Evolutionary conservation across 2,888 invertebrate genomes (phyloP).

Genomic region (Apamea monoglypha): DNA sequence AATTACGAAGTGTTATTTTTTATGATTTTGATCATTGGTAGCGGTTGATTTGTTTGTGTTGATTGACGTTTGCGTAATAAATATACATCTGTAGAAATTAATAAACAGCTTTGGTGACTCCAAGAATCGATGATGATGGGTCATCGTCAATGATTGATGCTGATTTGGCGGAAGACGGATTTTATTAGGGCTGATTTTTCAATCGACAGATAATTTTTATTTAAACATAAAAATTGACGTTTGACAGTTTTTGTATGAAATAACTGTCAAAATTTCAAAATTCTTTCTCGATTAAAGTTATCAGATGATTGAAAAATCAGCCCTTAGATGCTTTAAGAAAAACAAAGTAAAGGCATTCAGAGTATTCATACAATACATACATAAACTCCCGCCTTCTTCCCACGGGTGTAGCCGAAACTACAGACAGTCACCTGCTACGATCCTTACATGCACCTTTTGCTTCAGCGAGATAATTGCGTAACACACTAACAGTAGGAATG

Average conservation of each 20-base stretch:
- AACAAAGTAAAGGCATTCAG: not conserved
- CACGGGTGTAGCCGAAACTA: not conserved
- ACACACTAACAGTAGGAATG: too few species aligned
- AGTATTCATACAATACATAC: not conserved
- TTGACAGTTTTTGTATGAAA: too few species aligned
- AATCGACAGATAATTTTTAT: too few species aligned
- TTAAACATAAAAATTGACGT: too few species aligned
- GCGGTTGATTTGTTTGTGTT: slow-evolving; percentile 12
- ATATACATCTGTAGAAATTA: not conserved
- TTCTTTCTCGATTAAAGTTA: too few species aligned
- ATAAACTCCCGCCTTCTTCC: not conserved
- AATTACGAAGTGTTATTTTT: slow-evolving; percentile 33
- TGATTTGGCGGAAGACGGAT: not conserved
- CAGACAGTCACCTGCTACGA: not conserved
- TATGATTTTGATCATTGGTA: slow-evolving; percentile 1
- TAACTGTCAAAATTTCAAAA: too few species aligned
- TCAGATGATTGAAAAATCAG: too few species aligned
- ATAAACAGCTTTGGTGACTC: not conserved
- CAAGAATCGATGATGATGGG: not conserved
- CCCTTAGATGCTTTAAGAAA: not conserved
- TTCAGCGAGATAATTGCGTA: too few species aligned
- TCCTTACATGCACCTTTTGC: not conserved
- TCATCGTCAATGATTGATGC: not conserved
- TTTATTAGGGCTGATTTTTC: not conserved
- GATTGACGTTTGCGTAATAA: slow-evolving; percentile 36